Evolutionary conservation across 1,140 invertebrate species (phyloP).

Genomic region (Cecropterus lyciades): DNA sequence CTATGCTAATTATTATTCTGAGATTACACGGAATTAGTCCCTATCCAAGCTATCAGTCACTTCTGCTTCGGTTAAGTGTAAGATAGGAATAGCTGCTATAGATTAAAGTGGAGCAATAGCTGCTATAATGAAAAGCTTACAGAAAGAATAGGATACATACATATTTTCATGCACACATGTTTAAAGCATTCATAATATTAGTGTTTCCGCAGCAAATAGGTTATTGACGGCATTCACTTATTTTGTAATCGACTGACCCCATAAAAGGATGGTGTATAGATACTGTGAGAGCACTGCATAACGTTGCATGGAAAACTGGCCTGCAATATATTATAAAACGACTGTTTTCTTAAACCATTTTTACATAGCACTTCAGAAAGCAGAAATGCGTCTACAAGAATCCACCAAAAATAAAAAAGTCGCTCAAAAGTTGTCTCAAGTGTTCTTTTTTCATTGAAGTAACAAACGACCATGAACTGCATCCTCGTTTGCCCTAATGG

Average conservation of each 20-base stretch:
- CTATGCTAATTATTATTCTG: too few species aligned
- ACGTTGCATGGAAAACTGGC: slow-evolving; percentile 30
- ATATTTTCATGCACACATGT: background rate
- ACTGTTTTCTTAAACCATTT: background rate
- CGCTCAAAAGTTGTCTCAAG: too few species aligned
- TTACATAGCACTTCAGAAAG: too few species aligned
- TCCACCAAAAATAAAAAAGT: too few species aligned
- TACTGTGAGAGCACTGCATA: slow-evolving; percentile 34
- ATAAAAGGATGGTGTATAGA: slow-evolving; percentile 27
- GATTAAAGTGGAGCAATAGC: too few species aligned
- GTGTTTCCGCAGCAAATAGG: background rate
- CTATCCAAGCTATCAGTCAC: background rate
- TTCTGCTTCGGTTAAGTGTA: background rate
- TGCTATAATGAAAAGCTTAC: background rate
- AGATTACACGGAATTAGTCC: background rate
- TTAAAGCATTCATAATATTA: background rate
- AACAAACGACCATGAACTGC: too few species aligned
- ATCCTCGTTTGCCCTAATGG: too few species aligned
- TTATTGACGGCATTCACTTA: slow-evolving; percentile 32
- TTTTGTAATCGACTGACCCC: slow-evolving; percentile 26
- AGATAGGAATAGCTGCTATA: background rate
- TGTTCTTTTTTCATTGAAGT: too few species aligned
- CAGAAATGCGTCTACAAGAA: too few species aligned
- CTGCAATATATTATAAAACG: slow-evolving; percentile 27
- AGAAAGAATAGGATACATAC: background rate